Evolutionary conservation across 2,113 vertebrate species (phyloP).

Genomic region (Zosterops japonicus): DNA sequence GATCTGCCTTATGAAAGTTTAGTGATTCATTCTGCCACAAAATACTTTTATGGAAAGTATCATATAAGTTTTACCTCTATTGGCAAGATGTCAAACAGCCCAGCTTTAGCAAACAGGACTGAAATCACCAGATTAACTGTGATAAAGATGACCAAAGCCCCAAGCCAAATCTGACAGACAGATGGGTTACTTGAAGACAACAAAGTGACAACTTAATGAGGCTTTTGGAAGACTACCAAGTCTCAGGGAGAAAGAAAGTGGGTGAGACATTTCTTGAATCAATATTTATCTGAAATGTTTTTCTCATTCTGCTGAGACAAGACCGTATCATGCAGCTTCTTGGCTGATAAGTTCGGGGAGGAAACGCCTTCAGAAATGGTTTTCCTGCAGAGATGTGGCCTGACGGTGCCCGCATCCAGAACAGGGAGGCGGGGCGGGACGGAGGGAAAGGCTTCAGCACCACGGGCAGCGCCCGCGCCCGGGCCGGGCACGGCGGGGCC

Average conservation of each 20-base stretch:
- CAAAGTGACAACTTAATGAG: not conserved
- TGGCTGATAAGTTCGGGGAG: not conserved
- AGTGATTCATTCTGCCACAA: not conserved
- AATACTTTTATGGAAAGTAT: not conserved
- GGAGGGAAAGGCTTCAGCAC: not conserved
- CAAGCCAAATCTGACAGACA: not conserved
- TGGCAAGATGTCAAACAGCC: not conserved
- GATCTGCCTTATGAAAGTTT: not conserved
- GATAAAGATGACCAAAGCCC: not conserved
- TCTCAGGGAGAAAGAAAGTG: not conserved
- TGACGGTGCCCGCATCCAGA: accelerated
- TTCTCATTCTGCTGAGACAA: not conserved
- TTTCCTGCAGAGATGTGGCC: not conserved
- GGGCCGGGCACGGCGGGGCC: accelerated
- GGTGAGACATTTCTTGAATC: not conserved
- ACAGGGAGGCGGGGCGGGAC: accelerated
- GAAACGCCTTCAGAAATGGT: not conserved
- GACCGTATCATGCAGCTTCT: not conserved
- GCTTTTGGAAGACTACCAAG: not conserved
- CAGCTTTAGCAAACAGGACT: not conserved
- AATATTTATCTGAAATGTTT: not conserved
- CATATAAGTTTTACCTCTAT: not conserved
- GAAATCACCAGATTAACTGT: not conserved
- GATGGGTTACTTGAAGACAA: not conserved
- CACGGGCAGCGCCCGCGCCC: not conserved